Conservation (phyloP, 1,140 invertebrate genomes). For the Drosophila lini region DNA sequence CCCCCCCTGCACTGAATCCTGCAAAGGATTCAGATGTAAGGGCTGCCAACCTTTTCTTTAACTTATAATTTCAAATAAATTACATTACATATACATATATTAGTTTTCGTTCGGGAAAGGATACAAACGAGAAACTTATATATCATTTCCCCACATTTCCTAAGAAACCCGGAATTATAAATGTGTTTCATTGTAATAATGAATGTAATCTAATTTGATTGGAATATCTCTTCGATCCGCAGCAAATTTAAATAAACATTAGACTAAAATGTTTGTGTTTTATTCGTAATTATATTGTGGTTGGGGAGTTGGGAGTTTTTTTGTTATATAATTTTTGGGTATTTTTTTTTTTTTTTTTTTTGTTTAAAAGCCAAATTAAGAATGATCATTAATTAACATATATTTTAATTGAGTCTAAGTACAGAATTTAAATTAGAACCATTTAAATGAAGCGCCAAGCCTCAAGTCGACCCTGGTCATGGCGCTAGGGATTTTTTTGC, state of each 20-base stretch:
- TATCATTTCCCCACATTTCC: not conserved
- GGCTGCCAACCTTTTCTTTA: constrained; percentile 2
- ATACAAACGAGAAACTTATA: not conserved
- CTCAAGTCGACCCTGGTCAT: not conserved
- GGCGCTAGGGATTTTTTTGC: too few species aligned
- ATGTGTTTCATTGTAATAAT: constrained; percentile 10
- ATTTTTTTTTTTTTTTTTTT: too few species aligned
- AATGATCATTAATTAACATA: not conserved
- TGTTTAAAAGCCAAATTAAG: too few species aligned
- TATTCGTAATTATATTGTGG: not conserved
- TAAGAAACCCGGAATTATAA: not conserved
- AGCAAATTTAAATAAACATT: constrained; percentile 41
- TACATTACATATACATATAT: constrained; percentile 16
- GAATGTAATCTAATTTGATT: constrained; percentile 21
- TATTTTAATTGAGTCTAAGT: not conserved
- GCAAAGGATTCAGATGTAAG: constrained; percentile 16
- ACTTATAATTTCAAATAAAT: constrained; percentile 26
- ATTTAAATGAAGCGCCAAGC: not conserved
- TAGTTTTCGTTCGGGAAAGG: constrained; percentile 13
- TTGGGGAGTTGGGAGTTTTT: not conserved
- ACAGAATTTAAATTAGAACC: not conserved
- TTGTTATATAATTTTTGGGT: too few species aligned
- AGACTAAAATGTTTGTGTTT: not conserved
- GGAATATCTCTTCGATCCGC: constrained; percentile 1
- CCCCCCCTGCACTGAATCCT: not conserved